These are phyloP conservation scores for Pteronotus mesoamericanus DNA, from an alignment of 2,797 vertebrate species.

Conservation along the genomic window DNA sequence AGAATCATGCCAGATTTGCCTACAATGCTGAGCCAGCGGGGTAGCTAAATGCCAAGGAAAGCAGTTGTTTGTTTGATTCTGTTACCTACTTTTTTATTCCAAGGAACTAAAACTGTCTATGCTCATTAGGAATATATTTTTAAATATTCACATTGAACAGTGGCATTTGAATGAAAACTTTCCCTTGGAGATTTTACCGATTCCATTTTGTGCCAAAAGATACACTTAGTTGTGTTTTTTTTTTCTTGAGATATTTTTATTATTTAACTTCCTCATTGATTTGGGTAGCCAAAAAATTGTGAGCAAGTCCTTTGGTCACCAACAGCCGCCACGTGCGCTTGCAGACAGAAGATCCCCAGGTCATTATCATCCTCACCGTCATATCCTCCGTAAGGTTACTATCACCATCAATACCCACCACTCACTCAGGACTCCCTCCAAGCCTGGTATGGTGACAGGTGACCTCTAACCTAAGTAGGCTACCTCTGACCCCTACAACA, in stretches of 20 bases:
- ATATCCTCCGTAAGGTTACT: neutral
- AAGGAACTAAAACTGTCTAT: slow-evolving; percentile 51
- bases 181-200: slow-evolving; percentile 32
- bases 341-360: neutral
- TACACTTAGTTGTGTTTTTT: neutral
- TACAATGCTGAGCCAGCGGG: neutral
- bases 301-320: neutral
- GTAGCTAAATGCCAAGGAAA: neutral
- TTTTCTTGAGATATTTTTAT: slow-evolving; percentile 40
- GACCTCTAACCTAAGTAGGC: neutral
- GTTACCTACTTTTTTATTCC: slow-evolving; percentile 45
- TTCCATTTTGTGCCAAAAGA: slow-evolving; percentile 47
- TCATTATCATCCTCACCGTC: neutral
- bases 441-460: neutral
- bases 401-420: neutral
- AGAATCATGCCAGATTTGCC: neutral
- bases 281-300: neutral
- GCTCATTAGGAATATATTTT: slow-evolving; percentile 59
- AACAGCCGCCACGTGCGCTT: neutral
- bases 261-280: slow-evolving; percentile 13
- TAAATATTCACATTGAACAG: slow-evolving; percentile 59
- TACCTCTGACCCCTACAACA: neutral
- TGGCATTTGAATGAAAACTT: slow-evolving; percentile 64
- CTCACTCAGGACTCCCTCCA: neutral
- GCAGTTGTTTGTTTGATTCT: slow-evolving; percentile 55